Base-by-base conservation (phyloP, 1,140 invertebrate genomes). In the Neodiprion fabricii region DNA sequence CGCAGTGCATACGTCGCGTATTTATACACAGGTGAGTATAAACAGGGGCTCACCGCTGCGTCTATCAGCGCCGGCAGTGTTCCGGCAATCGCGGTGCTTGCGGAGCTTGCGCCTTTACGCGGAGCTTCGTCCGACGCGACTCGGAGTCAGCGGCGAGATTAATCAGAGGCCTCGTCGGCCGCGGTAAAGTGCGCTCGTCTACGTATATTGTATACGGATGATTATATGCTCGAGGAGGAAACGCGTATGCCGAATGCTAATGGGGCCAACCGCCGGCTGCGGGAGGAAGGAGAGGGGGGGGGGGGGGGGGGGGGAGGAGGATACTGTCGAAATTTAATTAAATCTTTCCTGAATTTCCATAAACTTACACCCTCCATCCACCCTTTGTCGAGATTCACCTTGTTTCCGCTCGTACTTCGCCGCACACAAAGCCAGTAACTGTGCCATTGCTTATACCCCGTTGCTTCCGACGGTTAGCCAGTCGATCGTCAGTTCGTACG, bases 281-380 rank as follows among this genome's bases (percentile, higher is more conserved):
- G 4, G 61, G 12, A 14, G 5, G 28, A 5, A 5, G 28, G 28
- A 3, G n/a, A n/a, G n/a, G n/a, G n/a, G n/a, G n/a, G 28, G 28
- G 0, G 12, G 12, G 1, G 17, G 61, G 1, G 12, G 17, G 3
- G 23, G 7, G 12, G n/a, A 7, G 21, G 67, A n/a, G 67, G 17
- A 11, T 23, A 28, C 14, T 47, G 21, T 47, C 17, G 21, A 81
- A 78, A 83, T 85, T 87, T 87, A 87, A 87, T 87, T 87, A 87
- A 87, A 87, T 87, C 85, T 85, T 86, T 85, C 81, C 79, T 79
- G 82, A 87, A 87, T 87, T 87, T 86, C 81, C 86, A 87, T 87
- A 82, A 79, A 83, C 77, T 78, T 81, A 68, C 74, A 78, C 74
- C 82, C 83, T 85, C 84, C 82, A 79, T 82, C 68, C 9, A 78